These are phyloP conservation scores for Drosophila fulvimacula DNA, from an alignment of 2,888 invertebrate genomes.

Conservation along the genomic window DNA sequence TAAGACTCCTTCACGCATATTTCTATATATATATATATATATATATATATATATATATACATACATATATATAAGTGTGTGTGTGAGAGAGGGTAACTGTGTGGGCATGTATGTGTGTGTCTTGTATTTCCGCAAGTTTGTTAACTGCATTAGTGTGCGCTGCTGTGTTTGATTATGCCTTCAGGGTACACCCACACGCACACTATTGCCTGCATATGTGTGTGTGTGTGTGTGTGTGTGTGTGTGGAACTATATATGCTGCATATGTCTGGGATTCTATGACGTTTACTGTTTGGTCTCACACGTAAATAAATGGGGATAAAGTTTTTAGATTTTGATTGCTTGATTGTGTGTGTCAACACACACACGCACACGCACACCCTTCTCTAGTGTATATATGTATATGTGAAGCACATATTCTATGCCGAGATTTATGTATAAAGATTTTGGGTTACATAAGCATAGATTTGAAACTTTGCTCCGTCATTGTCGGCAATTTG, in stretches of 20 bases:
- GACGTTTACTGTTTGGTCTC: constrained; percentile 61
- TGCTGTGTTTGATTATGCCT: constrained; percentile 77
- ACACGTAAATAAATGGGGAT: constrained; percentile 68
- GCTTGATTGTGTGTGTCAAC: constrained; percentile 81
- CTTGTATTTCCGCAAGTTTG: constrained; percentile 73
- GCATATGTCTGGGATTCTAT: constrained; percentile 38
- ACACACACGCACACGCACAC: constrained; percentile 30
- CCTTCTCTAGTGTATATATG: constrained; percentile 5
- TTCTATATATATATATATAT: too few relatives aligned
- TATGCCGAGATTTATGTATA: constrained; percentile 22
- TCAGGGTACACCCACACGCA: constrained; percentile 47
- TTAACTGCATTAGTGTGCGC: constrained; percentile 79
- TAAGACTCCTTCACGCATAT: constrained; percentile 65
- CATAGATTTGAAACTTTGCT: constrained; percentile 52
- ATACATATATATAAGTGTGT: constrained; percentile 18
- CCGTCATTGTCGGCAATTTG: constrained; percentile 43
- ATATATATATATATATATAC: too few relatives aligned
- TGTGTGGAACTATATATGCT: constrained; percentile 5
- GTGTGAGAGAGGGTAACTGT: constrained; percentile 19
- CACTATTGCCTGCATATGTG: neutral
- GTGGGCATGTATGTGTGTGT: constrained; percentile 31
- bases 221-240: neutral
- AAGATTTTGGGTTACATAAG: constrained; percentile 50
- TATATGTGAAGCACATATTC: neutral
- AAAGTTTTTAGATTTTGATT: constrained; percentile 81